A percentile compares a stretch with the other conserved stretches of the same genome.
phyloP scores from a whole-genome alignment of 2,113 vertebrate species.

The Eidolon helvum region DNA sequence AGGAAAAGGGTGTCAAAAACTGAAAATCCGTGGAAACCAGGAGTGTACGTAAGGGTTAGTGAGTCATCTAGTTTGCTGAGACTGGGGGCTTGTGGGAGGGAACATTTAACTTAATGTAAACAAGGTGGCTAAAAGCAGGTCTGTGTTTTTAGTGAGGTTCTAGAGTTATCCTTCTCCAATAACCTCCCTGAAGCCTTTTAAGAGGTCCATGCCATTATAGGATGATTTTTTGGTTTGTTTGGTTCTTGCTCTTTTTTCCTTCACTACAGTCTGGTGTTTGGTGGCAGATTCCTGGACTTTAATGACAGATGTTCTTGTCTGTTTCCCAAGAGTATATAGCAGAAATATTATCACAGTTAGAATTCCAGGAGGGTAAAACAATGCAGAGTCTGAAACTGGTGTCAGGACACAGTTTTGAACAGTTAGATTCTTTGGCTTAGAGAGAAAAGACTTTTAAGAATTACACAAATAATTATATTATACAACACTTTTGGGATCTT shows the following conservation, averaged over 20 bases:
- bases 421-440: not conserved
- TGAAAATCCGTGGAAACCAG: not conserved
- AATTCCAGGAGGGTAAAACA: not conserved
- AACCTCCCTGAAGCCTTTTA: not conserved
- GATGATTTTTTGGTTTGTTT: not conserved
- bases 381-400: not conserved
- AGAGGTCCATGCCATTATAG: not conserved
- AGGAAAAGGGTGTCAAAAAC: not conserved
- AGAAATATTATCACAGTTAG: not conserved
- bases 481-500: not conserved
- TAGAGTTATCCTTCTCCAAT: not conserved
- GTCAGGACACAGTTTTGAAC: not conserved
- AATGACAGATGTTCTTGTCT: not conserved
- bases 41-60: not conserved
- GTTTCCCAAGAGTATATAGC: not conserved
- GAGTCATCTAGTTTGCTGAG: not conserved
- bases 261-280: not conserved
- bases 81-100: not conserved
- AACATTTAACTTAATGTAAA: not conserved
- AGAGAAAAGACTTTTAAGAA: constrained; percentile 17
- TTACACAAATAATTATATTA: not conserved
- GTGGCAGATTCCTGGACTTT: not conserved
- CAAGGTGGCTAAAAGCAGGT: not conserved
- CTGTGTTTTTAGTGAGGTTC: not conserved
- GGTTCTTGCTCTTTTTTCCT: not conserved